Evolutionary conservation across 2,797 vertebrate genomes (phyloP).

Genomic region (Phalanger gymnotis): DNA sequence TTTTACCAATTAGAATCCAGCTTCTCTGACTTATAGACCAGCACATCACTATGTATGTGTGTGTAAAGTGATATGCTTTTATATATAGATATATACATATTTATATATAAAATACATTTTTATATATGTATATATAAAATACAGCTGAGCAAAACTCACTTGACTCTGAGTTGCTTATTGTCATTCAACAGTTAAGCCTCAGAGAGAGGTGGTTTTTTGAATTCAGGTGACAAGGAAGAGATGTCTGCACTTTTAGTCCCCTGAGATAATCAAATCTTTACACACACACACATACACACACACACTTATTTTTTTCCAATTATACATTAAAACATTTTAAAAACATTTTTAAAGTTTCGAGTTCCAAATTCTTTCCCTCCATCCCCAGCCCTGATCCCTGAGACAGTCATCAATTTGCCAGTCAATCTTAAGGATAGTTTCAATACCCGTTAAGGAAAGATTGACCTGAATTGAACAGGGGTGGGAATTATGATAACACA

Average conservation of each 20-base stretch:
- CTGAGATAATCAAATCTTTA: too few relatives aligned
- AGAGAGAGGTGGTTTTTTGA: background rate
- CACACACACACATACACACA: too few relatives aligned
- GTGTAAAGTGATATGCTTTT: background rate
- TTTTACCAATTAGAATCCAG: background rate
- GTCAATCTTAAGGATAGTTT: background rate
- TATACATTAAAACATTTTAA: background rate
- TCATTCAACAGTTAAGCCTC: background rate
- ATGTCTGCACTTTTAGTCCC: background rate
- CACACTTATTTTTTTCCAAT: background rate
- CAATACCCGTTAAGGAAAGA: background rate
- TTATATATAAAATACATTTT: background rate
- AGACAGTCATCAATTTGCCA: background rate
- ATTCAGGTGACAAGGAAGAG: background rate
- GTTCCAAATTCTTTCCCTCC: background rate
- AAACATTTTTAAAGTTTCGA: background rate
- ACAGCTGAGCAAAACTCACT: background rate
- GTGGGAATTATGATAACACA: background rate
- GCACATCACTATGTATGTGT: background rate
- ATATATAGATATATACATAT: background rate
- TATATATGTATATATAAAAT: background rate
- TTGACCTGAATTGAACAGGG: background rate
- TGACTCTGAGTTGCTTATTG: background rate
- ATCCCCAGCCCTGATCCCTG: too few relatives aligned
- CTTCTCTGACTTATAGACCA: background rate